These are phyloP conservation scores for Dynastes tityus DNA, from an alignment of 2,888 invertebrate species.

Conservation along the genomic window DNA sequence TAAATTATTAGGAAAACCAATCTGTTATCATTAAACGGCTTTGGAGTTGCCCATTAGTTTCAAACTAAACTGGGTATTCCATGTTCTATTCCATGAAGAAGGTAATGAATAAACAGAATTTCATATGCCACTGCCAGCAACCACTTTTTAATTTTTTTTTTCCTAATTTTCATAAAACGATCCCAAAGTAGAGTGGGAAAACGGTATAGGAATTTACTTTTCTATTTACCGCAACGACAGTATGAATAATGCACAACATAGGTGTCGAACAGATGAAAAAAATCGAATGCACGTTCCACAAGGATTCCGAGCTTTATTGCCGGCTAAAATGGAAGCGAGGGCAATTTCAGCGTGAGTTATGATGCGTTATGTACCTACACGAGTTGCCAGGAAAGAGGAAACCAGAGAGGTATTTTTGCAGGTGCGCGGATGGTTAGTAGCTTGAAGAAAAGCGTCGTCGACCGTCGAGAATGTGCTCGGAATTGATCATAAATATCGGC, in stretches of 20 bases:
- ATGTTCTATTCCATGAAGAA: not conserved
- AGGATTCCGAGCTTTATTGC: constrained; percentile 66
- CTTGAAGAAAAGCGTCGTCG: constrained; percentile 63
- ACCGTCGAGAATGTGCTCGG: constrained; percentile 65
- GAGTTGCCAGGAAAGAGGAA: constrained; percentile 62
- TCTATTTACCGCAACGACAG: not conserved
- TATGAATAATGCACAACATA: constrained; percentile 16
- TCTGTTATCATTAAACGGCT: no score
- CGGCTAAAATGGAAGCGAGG: constrained; percentile 69
- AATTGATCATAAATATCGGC: constrained; percentile 71
- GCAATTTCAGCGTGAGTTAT: constrained; percentile 70
- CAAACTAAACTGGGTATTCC: no score
- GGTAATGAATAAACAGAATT: no score
- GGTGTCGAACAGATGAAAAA: constrained; percentile 24
- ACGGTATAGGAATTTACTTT: not conserved
- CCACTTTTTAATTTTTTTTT: not conserved
- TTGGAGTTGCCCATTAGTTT: no score
- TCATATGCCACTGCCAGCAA: not conserved
- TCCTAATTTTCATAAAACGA: not conserved
- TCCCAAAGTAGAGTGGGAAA: not conserved
- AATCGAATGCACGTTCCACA: constrained; percentile 31
- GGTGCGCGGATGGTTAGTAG: constrained; percentile 63
- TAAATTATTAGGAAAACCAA: no score
- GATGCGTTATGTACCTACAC: constrained; percentile 71
- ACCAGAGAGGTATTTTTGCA: constrained; percentile 69